phyloP scores from a whole-genome alignment of 2,113 vertebrate species.

The Serinus canaria region DNA sequence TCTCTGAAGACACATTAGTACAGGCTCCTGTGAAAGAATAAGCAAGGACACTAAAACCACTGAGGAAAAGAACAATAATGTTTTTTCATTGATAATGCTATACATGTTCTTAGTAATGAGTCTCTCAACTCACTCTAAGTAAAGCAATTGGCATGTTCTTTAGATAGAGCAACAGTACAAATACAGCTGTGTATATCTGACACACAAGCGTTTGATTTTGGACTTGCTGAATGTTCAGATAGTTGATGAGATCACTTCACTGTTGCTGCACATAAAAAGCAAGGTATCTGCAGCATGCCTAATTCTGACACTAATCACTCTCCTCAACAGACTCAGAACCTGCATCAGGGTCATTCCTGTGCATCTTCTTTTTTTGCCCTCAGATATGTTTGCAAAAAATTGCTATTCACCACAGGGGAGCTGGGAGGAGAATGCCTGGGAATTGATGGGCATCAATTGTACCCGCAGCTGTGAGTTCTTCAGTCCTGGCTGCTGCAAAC shows the following conservation, averaged over 20 bases:
- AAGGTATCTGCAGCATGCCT: slow-evolving; percentile 39
- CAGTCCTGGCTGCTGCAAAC: slow-evolving; percentile 42
- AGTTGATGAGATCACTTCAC: slow-evolving; percentile 57
- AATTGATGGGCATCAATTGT: slow-evolving; percentile 45
- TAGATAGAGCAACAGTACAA: slow-evolving; percentile 68
- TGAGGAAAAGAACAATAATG: slow-evolving; percentile 58
- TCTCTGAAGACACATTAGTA: neutral
- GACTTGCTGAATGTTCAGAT: slow-evolving; percentile 66
- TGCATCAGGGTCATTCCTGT: neutral
- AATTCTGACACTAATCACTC: neutral
- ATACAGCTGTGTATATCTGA: slow-evolving; percentile 70
- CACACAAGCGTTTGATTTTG: slow-evolving; percentile 60
- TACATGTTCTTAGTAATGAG: slow-evolving; percentile 67
- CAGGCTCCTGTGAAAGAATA: neutral
- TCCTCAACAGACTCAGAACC: neutral
- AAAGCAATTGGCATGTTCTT: slow-evolving; percentile 65
- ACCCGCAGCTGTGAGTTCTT: slow-evolving; percentile 60
- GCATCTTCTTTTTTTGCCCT: neutral
- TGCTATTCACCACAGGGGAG: slow-evolving; percentile 8
- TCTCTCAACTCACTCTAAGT: slow-evolving; percentile 54
- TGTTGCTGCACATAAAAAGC: slow-evolving; percentile 8
- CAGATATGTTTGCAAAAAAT: slow-evolving; percentile 6
- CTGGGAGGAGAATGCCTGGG: slow-evolving; percentile 2
- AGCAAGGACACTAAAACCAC: slow-evolving; percentile 44
- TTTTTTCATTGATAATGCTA: slow-evolving; percentile 68